Base-by-base conservation (phyloP, 2,113 vertebrate genomes). In the Rhagologus leucostigma region DNA sequence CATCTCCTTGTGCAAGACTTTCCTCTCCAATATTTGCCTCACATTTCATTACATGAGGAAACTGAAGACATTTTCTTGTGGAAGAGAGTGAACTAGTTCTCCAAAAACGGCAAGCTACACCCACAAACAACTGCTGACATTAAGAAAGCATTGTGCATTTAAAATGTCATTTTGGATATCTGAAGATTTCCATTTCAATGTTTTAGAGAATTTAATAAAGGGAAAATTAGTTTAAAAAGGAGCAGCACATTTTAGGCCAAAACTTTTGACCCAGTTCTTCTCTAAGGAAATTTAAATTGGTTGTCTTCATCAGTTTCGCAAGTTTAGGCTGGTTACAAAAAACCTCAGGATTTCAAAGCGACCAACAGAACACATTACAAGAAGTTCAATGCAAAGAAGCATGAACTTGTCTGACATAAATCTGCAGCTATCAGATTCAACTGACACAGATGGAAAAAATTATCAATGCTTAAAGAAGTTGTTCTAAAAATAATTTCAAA, bases 41-140 rank as follows among this genome's bases (percentile, higher is more conserved):
- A 20, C 8, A 20, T 55, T 80, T 93, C 71, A 33, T 35, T 77
- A 59, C 13, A 35, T 6, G 30, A 88, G 35, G 35, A 88, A 92
- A 74, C 13, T 24, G 35, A 74, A 92, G 60, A 33, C 30, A 67
- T 79, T 92, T 95, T 76, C 41, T 78, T 32, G 18, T 78, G 56
- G 81, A 74, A 90, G 47, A 65, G 16, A 71, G 62, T 30, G 64
- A 94, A 16, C 32, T 77, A 41, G 10, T 80, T 94, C 83, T 79
- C 75, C 42, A 59, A 74, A 83, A 62, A 22, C 10, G 67, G 39
- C 29, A 26, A 87, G 49, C 26, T 94, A 93, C 88, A 62, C 80
- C 69, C 71, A 92, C 88, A 93, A 96, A 92, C 60, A 90, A 91
- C 67, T 81, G 78, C 73, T 91, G 93, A 75, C 5, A 3, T 82